Conservation (phyloP, 2,797 vertebrate species). For the Rhinella marina region DNA sequence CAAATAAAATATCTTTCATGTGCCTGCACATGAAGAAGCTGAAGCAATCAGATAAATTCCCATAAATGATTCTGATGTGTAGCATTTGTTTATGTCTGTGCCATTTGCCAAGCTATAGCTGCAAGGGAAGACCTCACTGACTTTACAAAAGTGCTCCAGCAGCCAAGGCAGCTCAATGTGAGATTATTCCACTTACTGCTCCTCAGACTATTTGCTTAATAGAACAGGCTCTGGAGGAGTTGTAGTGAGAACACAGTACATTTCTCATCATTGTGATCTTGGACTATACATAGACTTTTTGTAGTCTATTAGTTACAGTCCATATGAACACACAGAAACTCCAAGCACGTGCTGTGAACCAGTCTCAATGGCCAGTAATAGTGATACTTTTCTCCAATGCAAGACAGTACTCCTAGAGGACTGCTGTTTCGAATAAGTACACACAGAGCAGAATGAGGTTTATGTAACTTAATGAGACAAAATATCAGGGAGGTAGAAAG, state of each 20-base stretch:
- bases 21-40: neutral
- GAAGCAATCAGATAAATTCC: constrained; percentile 1
- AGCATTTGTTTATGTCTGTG: constrained; percentile 40
- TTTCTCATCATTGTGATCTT: neutral
- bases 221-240: neutral
- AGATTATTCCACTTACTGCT: constrained; percentile 5
- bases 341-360: too few relatives aligned
- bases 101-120: constrained; percentile 22
- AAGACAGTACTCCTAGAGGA: too few relatives aligned
- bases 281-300: neutral
- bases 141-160: constrained; percentile 11
- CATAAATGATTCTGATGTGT: constrained; percentile 12
- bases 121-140: constrained; percentile 34
- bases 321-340: neutral
- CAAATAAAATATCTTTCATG: neutral
- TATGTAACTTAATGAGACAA: too few relatives aligned
- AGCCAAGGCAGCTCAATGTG: constrained; percentile 10
- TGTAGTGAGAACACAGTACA: neutral
- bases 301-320: neutral
- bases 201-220: neutral
- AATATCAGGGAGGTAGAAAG: too few relatives aligned
- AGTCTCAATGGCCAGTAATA: too few relatives aligned
- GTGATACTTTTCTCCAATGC: too few relatives aligned
- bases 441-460: too few relatives aligned
- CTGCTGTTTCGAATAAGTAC: too few relatives aligned